phyloP scores from a whole-genome alignment of 2,113 vertebrate genomes.

The Phoenicopterus ruber region DNA sequence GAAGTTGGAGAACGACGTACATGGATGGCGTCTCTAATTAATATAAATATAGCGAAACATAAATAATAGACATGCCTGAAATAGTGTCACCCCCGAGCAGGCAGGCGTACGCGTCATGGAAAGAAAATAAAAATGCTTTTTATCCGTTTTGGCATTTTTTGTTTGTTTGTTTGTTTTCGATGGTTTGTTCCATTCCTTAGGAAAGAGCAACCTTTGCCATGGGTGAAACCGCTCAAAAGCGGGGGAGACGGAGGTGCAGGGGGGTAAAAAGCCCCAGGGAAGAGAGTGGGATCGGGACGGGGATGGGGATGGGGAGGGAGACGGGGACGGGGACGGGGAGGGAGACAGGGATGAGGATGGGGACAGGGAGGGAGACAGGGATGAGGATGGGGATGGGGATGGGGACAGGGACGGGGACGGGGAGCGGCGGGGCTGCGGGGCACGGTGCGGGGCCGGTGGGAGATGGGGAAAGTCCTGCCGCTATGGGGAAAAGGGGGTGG shows the following conservation, averaged over 20 bases:
- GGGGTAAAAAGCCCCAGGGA: neutral
- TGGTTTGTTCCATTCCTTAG: constrained; percentile 22
- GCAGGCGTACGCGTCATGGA: constrained; percentile 50
- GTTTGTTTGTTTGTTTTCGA: constrained; percentile 46
- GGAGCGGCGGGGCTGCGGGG: neutral
- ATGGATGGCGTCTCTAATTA: constrained; percentile 54
- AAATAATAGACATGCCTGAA: constrained; percentile 71
- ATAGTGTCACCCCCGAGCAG: constrained; percentile 53
- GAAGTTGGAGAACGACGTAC: constrained; percentile 49
- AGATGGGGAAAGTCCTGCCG: neutral
- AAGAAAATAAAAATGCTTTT: constrained; percentile 59
- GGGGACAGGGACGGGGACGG: no score
- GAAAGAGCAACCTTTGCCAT: constrained; percentile 4
- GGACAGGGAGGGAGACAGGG: no score
- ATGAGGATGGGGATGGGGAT: neutral
- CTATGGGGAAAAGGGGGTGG: neutral
- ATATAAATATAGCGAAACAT: constrained; percentile 67
- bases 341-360: no score
- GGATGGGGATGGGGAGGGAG: neutral
- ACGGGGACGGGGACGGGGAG: no score
- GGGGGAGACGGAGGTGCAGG: neutral
- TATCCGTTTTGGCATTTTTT: constrained; percentile 54
- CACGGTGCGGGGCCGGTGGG: neutral
- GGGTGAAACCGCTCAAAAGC: neutral
- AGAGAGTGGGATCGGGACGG: neutral